Evolutionary conservation across 2,888 invertebrate genomes (phyloP), one percentile per base, ranked within the genome.

Genomic region (Drosophila yooni): DNA sequence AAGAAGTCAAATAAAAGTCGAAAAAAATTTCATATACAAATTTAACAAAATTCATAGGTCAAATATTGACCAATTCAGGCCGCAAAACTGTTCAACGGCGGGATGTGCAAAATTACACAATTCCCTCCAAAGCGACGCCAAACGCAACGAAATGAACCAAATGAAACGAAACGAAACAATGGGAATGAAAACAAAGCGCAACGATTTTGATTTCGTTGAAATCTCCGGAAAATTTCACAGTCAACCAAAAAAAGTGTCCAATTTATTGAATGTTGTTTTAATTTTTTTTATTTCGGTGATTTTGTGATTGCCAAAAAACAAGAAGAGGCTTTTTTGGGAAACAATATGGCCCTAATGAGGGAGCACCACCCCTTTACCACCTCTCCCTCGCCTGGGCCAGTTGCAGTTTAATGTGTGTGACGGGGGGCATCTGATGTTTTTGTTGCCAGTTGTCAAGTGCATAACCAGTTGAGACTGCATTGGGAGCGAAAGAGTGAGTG

Each of bases 31-130:
- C 69, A 64, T 51, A 81, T 33, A 54, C 18, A 70, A 74, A 79
- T 77, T 77, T 74, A 74, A 81, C 66, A 79, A 74, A 78, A 79
- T 60, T 70, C 85, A 74, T 82, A 71, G 80, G 72, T 80, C 81
- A 79, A 82, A 82, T 66, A 87, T 84, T 84, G 79, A 89, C 74
- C 74, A 87, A 84, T 78, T 54, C 36, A 29, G 60, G 73, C 54
- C 64, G 69, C 60, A 36, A 51, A 53, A 34, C 67, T 46, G 33
- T 65, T 36, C 57, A 48, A 36, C 25, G 11, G 62, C 27, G 46
- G 69, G 74, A 76, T 76, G 76, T 61, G 77, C 76, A 43, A 88
- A 89, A 85, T 85, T 85, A 76, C 85, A 85, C 89, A 85, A 84
- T 70, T 68, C 58, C 33, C 59, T 40, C 33, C 18, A 38, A 60